A percentile compares a stretch with the other conserved stretches of the same genome.
Conservation (phyloP, 1,140 invertebrate species). For the Anastatus disparis region DNA sequence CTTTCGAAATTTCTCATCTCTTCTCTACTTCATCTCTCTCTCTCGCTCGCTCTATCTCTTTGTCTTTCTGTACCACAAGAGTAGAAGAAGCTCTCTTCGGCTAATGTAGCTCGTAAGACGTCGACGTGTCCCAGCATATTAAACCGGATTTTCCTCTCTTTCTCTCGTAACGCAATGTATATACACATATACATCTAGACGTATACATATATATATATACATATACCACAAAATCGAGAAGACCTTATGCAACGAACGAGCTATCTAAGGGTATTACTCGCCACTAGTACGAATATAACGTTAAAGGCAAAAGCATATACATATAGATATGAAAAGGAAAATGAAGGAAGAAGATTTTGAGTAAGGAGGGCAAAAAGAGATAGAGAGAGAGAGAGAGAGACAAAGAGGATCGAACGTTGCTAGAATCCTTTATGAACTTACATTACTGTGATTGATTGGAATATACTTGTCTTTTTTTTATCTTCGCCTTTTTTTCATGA, state of each 20-base stretch:
- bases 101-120: slow-evolving; percentile 48
- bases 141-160: slow-evolving; percentile 46
- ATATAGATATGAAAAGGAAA: no score
- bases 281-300: background rate
- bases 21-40: background rate
- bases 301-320: no score
- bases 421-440: slow-evolving; percentile 25
- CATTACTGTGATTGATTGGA: background rate
- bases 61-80: background rate
- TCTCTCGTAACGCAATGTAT: no score
- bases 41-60: background rate
- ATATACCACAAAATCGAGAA: slow-evolving; percentile 37
- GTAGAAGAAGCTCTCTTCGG: slow-evolving; percentile 5
- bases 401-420: background rate
- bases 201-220: no score
- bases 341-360: no score
- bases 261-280: slow-evolving; percentile 33
- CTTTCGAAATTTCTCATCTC: background rate
- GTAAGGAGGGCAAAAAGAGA: no score
- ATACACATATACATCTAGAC: no score
- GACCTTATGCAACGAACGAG: slow-evolving; percentile 34
- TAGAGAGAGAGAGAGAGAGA: background rate
- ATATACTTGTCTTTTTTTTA: background rate
- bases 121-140: slow-evolving; percentile 47
- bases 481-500: background rate